Percentiles rank a stretch among this genome's conserved stretches.
These are phyloP conservation scores for Ganaspis sp. DNA, from an alignment of 1,140 invertebrate species.

Conservation along the genomic window DNA sequence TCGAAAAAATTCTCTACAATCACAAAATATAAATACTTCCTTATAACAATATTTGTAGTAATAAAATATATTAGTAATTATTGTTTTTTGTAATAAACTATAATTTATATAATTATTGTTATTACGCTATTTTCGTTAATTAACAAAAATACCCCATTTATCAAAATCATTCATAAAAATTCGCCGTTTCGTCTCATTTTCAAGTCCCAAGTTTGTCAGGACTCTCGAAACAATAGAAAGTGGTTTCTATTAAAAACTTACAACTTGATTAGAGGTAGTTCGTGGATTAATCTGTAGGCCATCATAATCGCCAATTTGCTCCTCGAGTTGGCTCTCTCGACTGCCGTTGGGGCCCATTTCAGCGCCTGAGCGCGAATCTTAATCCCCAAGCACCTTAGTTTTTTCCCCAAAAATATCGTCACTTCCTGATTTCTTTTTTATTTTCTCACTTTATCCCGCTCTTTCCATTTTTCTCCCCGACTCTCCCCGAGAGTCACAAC, in stretches of 20 bases:
- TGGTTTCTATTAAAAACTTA: conserved; percentile 58
- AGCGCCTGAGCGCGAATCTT: conserved; percentile 52
- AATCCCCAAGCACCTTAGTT: background rate
- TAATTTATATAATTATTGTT: no score
- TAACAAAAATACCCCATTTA: no score
- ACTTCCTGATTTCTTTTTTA: conserved; percentile 26
- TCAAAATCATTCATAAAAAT: no score
- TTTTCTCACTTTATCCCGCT: conserved; percentile 25
- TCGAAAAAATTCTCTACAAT: background rate
- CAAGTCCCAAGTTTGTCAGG: background rate
- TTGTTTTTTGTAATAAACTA: no score
- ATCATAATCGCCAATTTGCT: conserved; percentile 69
- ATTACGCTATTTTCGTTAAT: no score
- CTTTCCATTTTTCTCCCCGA: conserved; percentile 10
- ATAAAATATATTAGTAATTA: no score
- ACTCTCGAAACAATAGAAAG: background rate
- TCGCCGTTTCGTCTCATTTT: no score
- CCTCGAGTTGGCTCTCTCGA: conserved; percentile 69
- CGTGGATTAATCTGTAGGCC: conserved; percentile 70
- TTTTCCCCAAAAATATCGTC: conserved; percentile 25
- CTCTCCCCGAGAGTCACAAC: background rate
- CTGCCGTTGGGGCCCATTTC: conserved; percentile 73
- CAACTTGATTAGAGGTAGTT: conserved; percentile 58
- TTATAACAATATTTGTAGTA: no score
- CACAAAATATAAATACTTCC: no score